Percentiles rank a stretch among this genome's conserved stretches.
Evolutionary conservation across 2,113 vertebrate genomes (phyloP).

Genomic region (Clarias macrocephalus): DNA sequence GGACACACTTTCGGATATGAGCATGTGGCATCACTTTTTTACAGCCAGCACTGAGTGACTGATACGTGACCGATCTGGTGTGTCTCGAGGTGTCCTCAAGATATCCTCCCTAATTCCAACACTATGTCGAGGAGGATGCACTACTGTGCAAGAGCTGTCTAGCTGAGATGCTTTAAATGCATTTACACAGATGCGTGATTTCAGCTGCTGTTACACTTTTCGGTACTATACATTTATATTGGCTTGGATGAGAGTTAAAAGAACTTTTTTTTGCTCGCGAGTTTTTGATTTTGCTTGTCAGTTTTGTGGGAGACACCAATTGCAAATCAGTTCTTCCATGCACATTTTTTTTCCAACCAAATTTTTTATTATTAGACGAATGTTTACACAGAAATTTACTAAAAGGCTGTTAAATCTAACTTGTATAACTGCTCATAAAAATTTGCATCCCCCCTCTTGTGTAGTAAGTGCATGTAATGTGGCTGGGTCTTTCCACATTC

Average conservation of each 20-base stretch:
- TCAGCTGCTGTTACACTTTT: background rate
- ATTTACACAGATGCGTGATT: too few relatives aligned
- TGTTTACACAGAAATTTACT: background rate
- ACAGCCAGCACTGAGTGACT: background rate
- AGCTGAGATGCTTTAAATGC: background rate
- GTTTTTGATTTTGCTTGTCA: background rate
- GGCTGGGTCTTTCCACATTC: background rate
- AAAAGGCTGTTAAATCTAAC: slow-evolving; percentile 27
- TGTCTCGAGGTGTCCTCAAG: background rate
- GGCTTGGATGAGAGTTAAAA: background rate
- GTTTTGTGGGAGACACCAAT: background rate
- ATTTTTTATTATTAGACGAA: background rate
- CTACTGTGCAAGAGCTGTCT: too few relatives aligned
- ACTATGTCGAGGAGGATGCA: background rate
- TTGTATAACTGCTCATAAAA: slow-evolving; percentile 69
- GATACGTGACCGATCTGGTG: background rate
- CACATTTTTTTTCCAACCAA: background rate
- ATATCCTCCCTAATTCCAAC: background rate
- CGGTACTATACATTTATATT: background rate
- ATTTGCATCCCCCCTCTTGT: slow-evolving; percentile 60
- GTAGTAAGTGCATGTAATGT: too few relatives aligned
- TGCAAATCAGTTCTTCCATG: background rate
- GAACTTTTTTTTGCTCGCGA: background rate
- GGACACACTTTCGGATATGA: background rate
- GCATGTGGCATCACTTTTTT: too few relatives aligned